phyloP scores from a whole-genome alignment of 1,140 invertebrate species.

The Papilio machaon region DNA sequence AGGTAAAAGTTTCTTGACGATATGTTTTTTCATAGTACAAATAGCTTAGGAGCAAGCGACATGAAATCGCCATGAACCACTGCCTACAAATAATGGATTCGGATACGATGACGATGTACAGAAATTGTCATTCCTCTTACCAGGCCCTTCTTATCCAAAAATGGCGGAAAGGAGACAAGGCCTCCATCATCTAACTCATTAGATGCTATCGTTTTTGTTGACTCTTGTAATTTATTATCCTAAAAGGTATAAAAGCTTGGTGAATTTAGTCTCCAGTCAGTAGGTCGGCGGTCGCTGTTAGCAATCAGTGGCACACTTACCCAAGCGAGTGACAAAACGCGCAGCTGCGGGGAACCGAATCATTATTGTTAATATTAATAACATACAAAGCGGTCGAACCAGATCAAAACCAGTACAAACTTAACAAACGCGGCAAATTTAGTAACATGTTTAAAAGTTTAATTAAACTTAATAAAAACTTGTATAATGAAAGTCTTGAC shows the following conservation, averaged over 20 bases:
- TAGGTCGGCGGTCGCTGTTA: slow-evolving; percentile 57
- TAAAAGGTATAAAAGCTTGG: slow-evolving; percentile 54
- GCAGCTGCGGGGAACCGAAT: slow-evolving; percentile 49
- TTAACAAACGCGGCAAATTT: slow-evolving; percentile 19
- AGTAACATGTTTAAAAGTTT: slow-evolving; percentile 3
- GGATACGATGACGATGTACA: too few species aligned
- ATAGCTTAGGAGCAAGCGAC: too few species aligned
- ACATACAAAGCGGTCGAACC: slow-evolving; percentile 21
- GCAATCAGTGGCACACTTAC: slow-evolving; percentile 60
- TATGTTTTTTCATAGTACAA: too few species aligned
- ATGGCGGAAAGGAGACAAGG: too few species aligned
- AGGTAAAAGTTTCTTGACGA: too few species aligned
- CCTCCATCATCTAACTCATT: too few species aligned
- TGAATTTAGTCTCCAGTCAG: slow-evolving; percentile 55
- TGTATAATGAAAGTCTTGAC: slow-evolving; percentile 26
- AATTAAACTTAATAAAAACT: slow-evolving; percentile 22
- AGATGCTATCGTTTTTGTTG: not conserved
- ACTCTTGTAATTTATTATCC: slow-evolving; percentile 6
- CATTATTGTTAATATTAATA: slow-evolving; percentile 37
- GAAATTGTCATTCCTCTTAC: too few species aligned
- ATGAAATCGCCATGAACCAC: too few species aligned
- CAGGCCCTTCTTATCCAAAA: too few species aligned
- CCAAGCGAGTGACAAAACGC: slow-evolving; percentile 57
- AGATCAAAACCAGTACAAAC: slow-evolving; percentile 29
- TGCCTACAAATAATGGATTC: too few species aligned